These are phyloP conservation scores for Heliconius hortense DNA, from an alignment of 2,888 invertebrate species.

Conservation along the genomic window DNA sequence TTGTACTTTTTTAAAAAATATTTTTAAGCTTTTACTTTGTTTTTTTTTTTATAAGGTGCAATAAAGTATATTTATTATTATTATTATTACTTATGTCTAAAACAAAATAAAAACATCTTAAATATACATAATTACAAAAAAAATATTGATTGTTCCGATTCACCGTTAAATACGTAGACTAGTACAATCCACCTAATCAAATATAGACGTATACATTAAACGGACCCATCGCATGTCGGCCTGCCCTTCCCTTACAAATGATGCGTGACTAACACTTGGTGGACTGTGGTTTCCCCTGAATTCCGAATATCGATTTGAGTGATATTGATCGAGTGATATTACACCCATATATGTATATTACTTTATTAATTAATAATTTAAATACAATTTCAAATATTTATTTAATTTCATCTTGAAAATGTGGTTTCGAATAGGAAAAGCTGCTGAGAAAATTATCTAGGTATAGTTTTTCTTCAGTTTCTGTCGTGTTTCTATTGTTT, in stretches of 20 bases:
- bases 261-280: constrained; percentile 37
- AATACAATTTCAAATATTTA: background rate
- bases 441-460: background rate
- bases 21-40: too few relatives aligned
- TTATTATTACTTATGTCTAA: background rate
- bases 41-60: too few relatives aligned
- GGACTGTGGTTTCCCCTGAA: constrained; percentile 36
- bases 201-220: constrained; percentile 15
- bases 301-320: constrained; percentile 28
- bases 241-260: constrained; percentile 28
- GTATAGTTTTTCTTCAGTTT: constrained; percentile 1
- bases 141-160: background rate
- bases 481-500: background rate
- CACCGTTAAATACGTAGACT: background rate
- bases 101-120: background rate
- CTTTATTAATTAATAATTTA: background rate
- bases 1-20: too few relatives aligned
- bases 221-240: constrained; percentile 27
- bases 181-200: constrained; percentile 8
- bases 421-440: background rate
- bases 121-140: background rate
- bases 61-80: too few relatives aligned
- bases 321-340: too few relatives aligned
- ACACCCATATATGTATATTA: background rate
- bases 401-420: background rate